These are phyloP conservation scores for Stenopsyche tienmushanensis DNA, from an alignment of 1,140 invertebrate genomes.

Conservation along the genomic window DNA sequence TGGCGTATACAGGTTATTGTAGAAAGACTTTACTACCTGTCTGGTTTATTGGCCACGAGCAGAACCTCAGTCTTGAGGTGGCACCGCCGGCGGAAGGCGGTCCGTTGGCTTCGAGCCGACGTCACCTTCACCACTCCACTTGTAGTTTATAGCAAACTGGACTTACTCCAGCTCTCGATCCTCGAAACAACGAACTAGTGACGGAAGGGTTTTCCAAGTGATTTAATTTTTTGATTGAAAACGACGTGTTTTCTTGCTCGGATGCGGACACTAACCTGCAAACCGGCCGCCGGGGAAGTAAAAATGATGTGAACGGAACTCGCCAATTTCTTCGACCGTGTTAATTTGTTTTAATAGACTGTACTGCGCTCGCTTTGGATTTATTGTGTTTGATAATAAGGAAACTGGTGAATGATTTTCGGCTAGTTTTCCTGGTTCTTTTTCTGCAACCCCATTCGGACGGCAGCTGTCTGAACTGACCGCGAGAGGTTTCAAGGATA, in stretches of 20 bases:
- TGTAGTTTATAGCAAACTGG: neutral
- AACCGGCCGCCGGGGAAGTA: neutral
- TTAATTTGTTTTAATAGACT: neutral
- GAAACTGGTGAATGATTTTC: neutral
- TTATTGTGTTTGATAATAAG: neutral
- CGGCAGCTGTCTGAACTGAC: neutral
- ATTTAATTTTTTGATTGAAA: too few relatives aligned
- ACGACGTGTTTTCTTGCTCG: too few relatives aligned
- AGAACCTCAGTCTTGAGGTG: conserved; percentile 36
- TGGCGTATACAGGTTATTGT: conserved; percentile 40
- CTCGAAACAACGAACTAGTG: too few relatives aligned
- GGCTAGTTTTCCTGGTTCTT: neutral
- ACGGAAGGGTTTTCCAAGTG: neutral
- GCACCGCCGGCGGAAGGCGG: conserved; percentile 32
- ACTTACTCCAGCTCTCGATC: neutral
- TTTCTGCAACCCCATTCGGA: neutral
- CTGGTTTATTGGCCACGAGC: conserved; percentile 9
- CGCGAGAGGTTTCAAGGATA: conserved; percentile 28
- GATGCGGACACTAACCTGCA: too few relatives aligned
- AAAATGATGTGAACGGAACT: neutral
- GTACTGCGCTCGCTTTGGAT: neutral
- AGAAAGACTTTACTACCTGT: conserved; percentile 35
- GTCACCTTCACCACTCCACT: neutral
- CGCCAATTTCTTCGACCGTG: neutral
- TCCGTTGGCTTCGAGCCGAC: neutral